A percentile compares a stretch with the other conserved stretches of the same genome.
Conservation (phyloP, 2,797 vertebrate genomes). For the Crenuchus spilurus region DNA sequence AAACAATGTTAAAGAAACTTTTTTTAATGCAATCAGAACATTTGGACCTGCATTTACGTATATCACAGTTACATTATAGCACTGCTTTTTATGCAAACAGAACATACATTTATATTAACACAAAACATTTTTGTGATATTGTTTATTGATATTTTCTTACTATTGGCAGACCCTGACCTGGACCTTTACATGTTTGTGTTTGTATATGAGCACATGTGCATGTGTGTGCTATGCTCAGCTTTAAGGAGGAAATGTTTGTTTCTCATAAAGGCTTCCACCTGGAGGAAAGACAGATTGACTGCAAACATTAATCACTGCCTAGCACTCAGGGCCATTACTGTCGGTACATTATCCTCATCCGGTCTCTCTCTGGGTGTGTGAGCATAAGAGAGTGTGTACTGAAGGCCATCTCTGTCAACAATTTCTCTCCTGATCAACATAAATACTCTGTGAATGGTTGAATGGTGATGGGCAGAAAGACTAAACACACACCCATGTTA, state of each 20-base stretch:
- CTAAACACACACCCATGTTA: constrained; percentile 1
- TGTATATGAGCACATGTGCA: constrained; percentile 16
- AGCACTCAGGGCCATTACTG: constrained; percentile 44
- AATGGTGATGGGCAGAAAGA: neutral
- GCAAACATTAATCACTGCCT: constrained; percentile 39
- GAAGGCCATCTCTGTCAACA: constrained; percentile 1
- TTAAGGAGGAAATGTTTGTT: constrained; percentile 36
- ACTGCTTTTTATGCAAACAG: too few relatives aligned
- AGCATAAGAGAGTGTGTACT: neutral
- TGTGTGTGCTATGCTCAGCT: constrained; percentile 53
- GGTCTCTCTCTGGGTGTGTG: neutral
- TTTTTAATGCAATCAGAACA: too few relatives aligned
- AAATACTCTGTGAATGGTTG: constrained; percentile 1
- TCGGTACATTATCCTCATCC: constrained; percentile 48
- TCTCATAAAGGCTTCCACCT: constrained; percentile 27
- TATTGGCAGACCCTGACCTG: too few relatives aligned
- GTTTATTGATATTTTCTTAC: too few relatives aligned
- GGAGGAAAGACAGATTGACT: constrained; percentile 32
- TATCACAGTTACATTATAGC: too few relatives aligned
- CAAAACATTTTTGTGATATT: too few relatives aligned
- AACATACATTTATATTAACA: too few relatives aligned
- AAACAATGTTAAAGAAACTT: too few relatives aligned
- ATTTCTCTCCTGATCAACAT: constrained; percentile 4
- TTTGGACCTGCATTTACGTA: too few relatives aligned
- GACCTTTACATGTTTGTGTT: neutral